These are phyloP conservation scores for Amyelois transitella DNA, from an alignment of 1,140 invertebrate genomes.

Conservation along the genomic window DNA sequence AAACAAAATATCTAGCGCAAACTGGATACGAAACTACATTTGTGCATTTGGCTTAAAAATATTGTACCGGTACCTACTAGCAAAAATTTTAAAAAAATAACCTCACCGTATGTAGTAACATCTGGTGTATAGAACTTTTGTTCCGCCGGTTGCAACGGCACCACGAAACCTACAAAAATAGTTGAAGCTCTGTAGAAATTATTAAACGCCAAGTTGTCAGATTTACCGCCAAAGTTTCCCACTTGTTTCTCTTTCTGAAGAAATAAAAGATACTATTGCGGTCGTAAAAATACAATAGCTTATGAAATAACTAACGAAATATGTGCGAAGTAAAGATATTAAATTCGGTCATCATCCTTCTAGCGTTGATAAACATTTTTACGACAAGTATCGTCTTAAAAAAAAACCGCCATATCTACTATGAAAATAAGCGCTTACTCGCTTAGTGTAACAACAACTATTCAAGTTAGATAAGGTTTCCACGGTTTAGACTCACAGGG, in stretches of 20 bases:
- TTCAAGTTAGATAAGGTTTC: too few species aligned
- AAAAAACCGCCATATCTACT: too few species aligned
- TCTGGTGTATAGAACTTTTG: conserved; percentile 65
- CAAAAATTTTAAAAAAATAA: not conserved
- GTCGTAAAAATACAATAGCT: not conserved
- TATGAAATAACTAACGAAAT: not conserved
- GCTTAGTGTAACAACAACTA: too few species aligned
- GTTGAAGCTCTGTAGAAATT: not conserved
- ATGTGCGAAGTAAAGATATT: not conserved
- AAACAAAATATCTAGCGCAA: too few species aligned
- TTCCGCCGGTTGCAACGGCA: conserved; percentile 59
- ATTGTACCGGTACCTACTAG: not conserved
- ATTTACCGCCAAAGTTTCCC: not conserved
- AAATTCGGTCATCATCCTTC: too few species aligned
- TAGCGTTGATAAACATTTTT: too few species aligned
- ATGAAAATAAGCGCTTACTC: too few species aligned
- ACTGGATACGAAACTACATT: too few species aligned
- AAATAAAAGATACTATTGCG: not conserved
- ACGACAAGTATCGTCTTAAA: too few species aligned
- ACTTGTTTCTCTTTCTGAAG: not conserved
- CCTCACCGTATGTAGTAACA: conserved; percentile 64
- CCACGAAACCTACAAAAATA: conserved; percentile 45
- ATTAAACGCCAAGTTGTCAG: not conserved
- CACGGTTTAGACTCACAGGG: too few species aligned
- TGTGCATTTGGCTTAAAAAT: too few species aligned